Evolutionary conservation across 92 coral and sea anemone species (phyloP).

Genomic region (Phymanthus crucifer): DNA sequence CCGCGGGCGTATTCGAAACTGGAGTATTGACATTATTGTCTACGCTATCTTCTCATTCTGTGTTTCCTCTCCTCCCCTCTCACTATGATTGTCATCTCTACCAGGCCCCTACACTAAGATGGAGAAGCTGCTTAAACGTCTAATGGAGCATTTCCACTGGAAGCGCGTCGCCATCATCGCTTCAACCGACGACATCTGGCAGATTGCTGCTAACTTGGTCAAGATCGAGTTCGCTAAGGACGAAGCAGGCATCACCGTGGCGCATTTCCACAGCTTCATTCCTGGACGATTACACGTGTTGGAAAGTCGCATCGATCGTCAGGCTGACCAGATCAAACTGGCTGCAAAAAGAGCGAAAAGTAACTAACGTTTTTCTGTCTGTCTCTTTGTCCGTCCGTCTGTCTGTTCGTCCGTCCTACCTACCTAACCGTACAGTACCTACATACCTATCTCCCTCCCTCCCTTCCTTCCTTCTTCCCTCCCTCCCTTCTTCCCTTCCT

Average conservation of each 20-base stretch:
- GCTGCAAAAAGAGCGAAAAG: constrained; percentile 78
- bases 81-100: not conserved
- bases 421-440: not conserved
- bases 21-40: no score
- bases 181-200: constrained; percentile 89
- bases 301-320: constrained; percentile 76
- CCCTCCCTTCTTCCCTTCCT: not conserved
- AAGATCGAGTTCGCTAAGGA: constrained; percentile 69
- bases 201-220: constrained; percentile 78
- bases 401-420: not conserved
- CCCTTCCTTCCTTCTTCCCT: not conserved
- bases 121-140: constrained; percentile 72
- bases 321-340: constrained; percentile 68
- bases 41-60: not conserved
- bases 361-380: constrained; percentile 25
- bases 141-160: constrained; percentile 78
- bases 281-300: constrained; percentile 79
- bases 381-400: not conserved
- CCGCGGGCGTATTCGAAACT: no score
- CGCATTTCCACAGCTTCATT: constrained; percentile 81
- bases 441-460: not conserved
- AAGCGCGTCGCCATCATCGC: constrained; percentile 88
- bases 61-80: not conserved
- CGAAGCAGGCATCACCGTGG: constrained; percentile 59
- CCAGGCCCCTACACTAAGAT: constrained; percentile 82